Evolutionary conservation across 1,140 invertebrate species (phyloP), one percentile per base, ranked within the genome.

Genomic region (Prorops nasuta): DNA sequence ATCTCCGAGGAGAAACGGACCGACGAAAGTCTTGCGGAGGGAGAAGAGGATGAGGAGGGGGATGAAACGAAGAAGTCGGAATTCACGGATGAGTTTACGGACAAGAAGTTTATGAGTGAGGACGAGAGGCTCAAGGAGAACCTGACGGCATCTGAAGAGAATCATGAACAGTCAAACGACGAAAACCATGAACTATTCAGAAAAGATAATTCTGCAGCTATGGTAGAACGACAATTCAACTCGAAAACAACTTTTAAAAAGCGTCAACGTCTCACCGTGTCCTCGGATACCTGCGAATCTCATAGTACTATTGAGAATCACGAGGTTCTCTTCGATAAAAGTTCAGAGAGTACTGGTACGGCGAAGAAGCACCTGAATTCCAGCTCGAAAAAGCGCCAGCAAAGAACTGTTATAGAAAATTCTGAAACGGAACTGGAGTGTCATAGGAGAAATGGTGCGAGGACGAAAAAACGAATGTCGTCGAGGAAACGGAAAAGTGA

Each of bases 291-390:
- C 0, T 51, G 60, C 3, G 58, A 67, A 3, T 58, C 62, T 0
- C 54, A 57, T n/a, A 35, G 44, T 0, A 66, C 68, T n/a, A 63
- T 49, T 6, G 66, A 72, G 20, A 70, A 74, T 36, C 58, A 64
- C 6, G 63, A 69, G 18, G 61, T 46, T 43, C 46, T 59, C 10
- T 66, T 49, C 9, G 51, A 46, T 6, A 69, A 66, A 12, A 60
- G 59, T 1, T 8, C 24, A 14, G 60, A 56, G 1, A 47, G 57
- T 9, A 32, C 15, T 10, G 14, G 20, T 15, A 47, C 50, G 2
- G 51, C 57, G 8, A 45, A 61, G 18, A 71, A 69, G 31, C 63
- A 63, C 42, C 64, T 63, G 31, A 64, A 58, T 24, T 47, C 56
- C 0, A 60, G 56, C n/a, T 41, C 55, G 1, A 48, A 43, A 12